Evolutionary conservation across 2,888 invertebrate genomes (phyloP).

Genomic region (Tineola bisselliella): DNA sequence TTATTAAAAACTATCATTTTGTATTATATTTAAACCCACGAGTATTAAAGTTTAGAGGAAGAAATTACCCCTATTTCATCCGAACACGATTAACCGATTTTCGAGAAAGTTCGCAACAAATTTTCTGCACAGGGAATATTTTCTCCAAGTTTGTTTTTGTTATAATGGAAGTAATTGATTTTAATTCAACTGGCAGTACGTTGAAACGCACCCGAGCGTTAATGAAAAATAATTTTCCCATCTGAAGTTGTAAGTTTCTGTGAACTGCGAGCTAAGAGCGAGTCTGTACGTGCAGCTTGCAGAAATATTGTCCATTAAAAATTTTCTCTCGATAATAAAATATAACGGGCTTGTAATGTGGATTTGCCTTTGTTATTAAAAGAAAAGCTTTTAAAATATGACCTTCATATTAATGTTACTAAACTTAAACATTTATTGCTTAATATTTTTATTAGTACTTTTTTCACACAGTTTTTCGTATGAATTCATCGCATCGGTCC

Average conservation of each 20-base stretch:
- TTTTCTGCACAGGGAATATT: constrained; percentile 12
- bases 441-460: background rate
- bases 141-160: constrained; percentile 34
- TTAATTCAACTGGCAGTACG: constrained; percentile 48
- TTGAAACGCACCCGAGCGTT: constrained; percentile 42
- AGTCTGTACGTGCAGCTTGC: constrained; percentile 20
- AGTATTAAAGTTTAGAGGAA: constrained; percentile 1
- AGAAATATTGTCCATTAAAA: constrained; percentile 40
- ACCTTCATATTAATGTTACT: background rate
- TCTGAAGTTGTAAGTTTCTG: constrained; percentile 43
- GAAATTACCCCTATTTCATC: background rate
- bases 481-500: constrained; percentile 8
- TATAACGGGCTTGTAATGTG: constrained; percentile 17
- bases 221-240: constrained; percentile 59
- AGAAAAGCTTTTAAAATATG: constrained; percentile 2
- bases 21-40: background rate
- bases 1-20: background rate
- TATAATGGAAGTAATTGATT: constrained; percentile 47
- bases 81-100: constrained; percentile 11
- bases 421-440: background rate
- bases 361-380: constrained; percentile 6
- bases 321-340: constrained; percentile 25
- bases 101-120: constrained; percentile 10
- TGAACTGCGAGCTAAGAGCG: constrained; percentile 26
- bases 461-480: background rate